Evolutionary conservation across 2,113 vertebrate species (phyloP), one percentile per base, ranked within the genome.

Genomic region (Phrynosoma blainvillii): DNA sequence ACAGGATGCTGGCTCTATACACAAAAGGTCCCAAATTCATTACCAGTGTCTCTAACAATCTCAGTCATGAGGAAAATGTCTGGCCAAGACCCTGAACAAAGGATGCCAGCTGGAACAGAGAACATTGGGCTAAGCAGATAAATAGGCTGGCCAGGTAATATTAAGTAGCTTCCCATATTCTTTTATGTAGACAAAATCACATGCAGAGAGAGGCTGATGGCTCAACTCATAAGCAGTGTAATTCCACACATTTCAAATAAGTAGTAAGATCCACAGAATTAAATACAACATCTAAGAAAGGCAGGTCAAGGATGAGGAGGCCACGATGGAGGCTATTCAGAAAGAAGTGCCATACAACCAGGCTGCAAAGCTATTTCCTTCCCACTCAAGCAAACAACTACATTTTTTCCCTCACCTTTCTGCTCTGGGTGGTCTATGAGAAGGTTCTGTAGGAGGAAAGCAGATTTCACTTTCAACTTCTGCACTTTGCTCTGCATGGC

Each of bases 401-500:
- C 20, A 84, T 42, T 32, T 5, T 36, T 36, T 40, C 70, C 81
- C n/a, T 89, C 81, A 98, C 98, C 98, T 98, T 97, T 98, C 88
- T 98, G 97, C 21, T 98, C 97, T 0, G 98, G 97, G 90, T 98
- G 96, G 84, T 97, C 96, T 27, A 93, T 96, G 84, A 99, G 95
- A 84, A 99, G 96, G 93, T 97, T 98, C 88, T 98, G 97, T 83
- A 99, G 95, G 81, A 99, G 96, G 89, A 99, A 98, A 0, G 98
- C 97, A 0, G 98, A 98, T 93, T 99, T 99, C 84, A 98, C 98
- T 82, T 97, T 95, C 86, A 98, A 96, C 90, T 98, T 98, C 94
- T 98, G 96, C 13, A 97, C 95, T 30, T 97, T 96, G 1, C 97
- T 97, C 95, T 99, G 98, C 98, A 99, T 98, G 84, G 97, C 97